Conservation (phyloP, 2,113 vertebrate genomes). For the Microtus ochrogaster region DNA sequence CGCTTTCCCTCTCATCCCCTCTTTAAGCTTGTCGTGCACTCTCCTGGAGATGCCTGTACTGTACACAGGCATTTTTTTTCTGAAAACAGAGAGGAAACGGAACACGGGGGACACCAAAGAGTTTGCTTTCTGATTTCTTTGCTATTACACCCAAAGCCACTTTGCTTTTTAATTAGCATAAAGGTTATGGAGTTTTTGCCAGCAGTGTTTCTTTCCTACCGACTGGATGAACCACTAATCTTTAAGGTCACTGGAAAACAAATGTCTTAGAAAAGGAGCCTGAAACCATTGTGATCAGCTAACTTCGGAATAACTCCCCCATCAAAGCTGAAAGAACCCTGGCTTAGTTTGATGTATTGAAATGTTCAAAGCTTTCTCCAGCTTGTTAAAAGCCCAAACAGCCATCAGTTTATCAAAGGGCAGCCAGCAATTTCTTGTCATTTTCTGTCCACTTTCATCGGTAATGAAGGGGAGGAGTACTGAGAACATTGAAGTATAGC, state of each 20-base stretch:
- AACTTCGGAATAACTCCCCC: slow-evolving; percentile 4
- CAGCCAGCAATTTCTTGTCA: background rate
- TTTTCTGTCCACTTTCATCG: background rate
- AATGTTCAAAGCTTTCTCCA: background rate
- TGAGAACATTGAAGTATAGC: background rate
- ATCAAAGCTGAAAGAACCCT: background rate
- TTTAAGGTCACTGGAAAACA: background rate
- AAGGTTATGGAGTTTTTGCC: slow-evolving; percentile 22
- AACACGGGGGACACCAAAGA: background rate
- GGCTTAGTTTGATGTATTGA: background rate
- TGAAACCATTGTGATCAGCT: background rate
- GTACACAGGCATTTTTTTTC: background rate
- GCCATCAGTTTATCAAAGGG: background rate
- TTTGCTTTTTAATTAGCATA: slow-evolving; percentile 25
- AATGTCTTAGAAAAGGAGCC: background rate
- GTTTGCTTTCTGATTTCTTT: background rate
- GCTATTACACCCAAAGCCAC: background rate
- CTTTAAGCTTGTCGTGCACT: background rate
- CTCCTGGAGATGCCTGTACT: background rate
- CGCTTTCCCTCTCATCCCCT: background rate
- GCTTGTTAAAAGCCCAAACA: background rate
- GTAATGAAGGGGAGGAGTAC: background rate
- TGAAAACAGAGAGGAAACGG: background rate
- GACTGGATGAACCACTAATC: background rate
- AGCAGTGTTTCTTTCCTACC: background rate